These are phyloP conservation scores for Deroplatys truncata DNA, from an alignment of 2,888 invertebrate species.

Conservation along the genomic window DNA sequence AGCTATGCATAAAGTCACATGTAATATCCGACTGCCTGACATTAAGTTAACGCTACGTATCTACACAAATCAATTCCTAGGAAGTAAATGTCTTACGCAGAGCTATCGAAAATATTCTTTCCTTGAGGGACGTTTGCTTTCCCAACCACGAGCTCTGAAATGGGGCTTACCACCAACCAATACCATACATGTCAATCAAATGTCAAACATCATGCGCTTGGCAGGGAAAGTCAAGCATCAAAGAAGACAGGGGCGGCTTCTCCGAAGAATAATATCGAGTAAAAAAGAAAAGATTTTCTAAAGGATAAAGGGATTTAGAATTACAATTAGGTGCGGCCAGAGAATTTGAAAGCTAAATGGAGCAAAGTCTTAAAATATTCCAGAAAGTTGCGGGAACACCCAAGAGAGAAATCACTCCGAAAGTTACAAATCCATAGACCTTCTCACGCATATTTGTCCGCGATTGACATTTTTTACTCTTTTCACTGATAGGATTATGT, in stretches of 20 bases:
- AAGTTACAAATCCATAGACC: no score
- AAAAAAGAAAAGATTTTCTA: background rate
- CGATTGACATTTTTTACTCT: no score
- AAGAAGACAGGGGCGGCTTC: background rate
- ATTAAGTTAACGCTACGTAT: no score
- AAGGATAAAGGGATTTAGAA: background rate
- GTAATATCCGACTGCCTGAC: no score
- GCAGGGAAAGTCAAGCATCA: background rate
- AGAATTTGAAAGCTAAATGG: background rate
- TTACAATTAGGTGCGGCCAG: background rate
- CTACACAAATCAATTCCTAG: no score
- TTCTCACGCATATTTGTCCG: no score
- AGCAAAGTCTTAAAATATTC: background rate
- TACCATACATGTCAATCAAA: background rate
- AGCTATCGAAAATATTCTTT: background rate
- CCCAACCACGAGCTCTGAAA: background rate
- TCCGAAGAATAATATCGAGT: background rate
- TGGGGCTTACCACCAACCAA: background rate
- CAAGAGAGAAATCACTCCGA: background rate
- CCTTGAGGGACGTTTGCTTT: background rate
- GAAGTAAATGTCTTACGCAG: no score
- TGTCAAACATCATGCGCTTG: background rate
- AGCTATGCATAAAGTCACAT: no score
- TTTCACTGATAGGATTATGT: no score
- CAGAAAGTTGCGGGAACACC: background rate